Evolutionary conservation across 2,888 invertebrate species (phyloP).

Genomic region (Desoria tigrina): DNA sequence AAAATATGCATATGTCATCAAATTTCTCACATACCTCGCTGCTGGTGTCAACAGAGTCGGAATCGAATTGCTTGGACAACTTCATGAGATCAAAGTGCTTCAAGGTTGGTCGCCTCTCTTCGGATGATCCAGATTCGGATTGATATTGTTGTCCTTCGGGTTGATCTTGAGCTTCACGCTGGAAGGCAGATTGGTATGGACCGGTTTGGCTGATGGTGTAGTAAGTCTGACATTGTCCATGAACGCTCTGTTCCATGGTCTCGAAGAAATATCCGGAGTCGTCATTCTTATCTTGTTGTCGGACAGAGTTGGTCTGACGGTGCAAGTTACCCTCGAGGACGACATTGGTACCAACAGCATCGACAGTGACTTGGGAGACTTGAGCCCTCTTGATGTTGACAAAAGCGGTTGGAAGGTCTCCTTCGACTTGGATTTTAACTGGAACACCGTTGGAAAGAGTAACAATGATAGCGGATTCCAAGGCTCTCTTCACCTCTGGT

Average conservation of each 20-base stretch:
- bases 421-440: slow-evolving; percentile 50
- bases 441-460: slow-evolving; percentile 52
- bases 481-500: slow-evolving; percentile 37
- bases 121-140: slow-evolving; percentile 12
- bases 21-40: slow-evolving; percentile 34
- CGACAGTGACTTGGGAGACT: slow-evolving; percentile 49
- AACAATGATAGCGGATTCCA: slow-evolving; percentile 50
- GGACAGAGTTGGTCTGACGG: slow-evolving; percentile 45
- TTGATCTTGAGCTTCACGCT: slow-evolving; percentile 36
- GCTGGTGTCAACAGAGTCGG: slow-evolving; percentile 33
- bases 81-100: background rate
- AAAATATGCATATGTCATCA: no score
- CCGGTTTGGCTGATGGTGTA: slow-evolving; percentile 53
- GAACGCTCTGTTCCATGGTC: slow-evolving; percentile 54
- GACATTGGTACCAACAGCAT: slow-evolving; percentile 43
- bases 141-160: slow-evolving; percentile 19
- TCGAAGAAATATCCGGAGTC: slow-evolving; percentile 51
- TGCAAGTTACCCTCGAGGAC: slow-evolving; percentile 48
- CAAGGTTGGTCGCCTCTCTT: slow-evolving; percentile 5
- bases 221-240: slow-evolving; percentile 55
- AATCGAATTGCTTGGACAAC: slow-evolving; percentile 15
- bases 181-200: slow-evolving; percentile 42
- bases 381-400: slow-evolving; percentile 58
- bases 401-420: slow-evolving; percentile 56
- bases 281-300: slow-evolving; percentile 40